Conservation (phyloP, 1,140 invertebrate species). For the Hetaerina americana region DNA sequence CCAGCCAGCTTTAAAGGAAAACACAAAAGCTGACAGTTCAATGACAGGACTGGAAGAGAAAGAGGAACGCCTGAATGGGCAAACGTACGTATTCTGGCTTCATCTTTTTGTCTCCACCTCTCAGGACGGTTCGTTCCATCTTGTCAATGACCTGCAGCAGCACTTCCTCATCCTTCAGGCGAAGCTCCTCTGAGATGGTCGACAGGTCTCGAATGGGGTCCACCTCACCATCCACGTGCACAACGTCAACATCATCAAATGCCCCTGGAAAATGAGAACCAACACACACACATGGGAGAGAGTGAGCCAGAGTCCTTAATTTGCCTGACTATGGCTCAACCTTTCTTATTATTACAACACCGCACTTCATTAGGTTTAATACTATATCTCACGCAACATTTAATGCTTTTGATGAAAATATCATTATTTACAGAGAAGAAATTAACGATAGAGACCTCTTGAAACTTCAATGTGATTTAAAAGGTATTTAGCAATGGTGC, state of each 20-base stretch:
- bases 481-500: too few species aligned
- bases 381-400: too few species aligned
- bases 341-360: too few species aligned
- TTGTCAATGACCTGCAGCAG: slow-evolving; percentile 69
- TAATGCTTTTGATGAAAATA: neutral
- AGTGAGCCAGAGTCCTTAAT: too few species aligned
- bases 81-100: slow-evolving; percentile 87
- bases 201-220: slow-evolving; percentile 93
- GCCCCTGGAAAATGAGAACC: slow-evolving; percentile 72
- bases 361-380: too few species aligned
- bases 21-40: neutral
- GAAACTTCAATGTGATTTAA: too few species aligned
- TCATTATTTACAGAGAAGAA: neutral
- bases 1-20: neutral
- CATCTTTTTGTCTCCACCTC: slow-evolving; percentile 88
- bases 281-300: too few species aligned
- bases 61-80: neutral
- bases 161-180: slow-evolving; percentile 88
- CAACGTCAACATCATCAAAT: slow-evolving; percentile 96
- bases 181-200: slow-evolving; percentile 90
- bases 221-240: slow-evolving; percentile 96
- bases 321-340: too few species aligned
- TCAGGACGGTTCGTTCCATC: slow-evolving; percentile 71
- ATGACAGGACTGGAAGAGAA: neutral
- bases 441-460: too few species aligned